phyloP scores from a whole-genome alignment of 1,140 invertebrate species.

The Drosophila azteca region DNA sequence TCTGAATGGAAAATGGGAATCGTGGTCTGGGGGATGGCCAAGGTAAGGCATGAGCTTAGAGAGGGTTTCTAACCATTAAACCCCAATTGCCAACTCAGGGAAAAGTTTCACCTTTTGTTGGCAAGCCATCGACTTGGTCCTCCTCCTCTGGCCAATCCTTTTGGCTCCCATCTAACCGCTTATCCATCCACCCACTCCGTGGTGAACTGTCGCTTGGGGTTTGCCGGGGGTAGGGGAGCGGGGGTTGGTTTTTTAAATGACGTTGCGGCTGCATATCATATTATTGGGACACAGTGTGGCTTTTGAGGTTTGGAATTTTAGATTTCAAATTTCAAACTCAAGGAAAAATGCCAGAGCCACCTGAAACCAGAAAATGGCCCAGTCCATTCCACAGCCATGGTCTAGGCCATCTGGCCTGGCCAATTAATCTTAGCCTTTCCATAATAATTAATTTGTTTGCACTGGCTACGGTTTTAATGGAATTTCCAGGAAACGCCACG shows the following conservation, averaged over 20 bases:
- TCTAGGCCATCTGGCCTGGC: too few species aligned
- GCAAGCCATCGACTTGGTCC: neutral
- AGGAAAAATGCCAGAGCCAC: slow-evolving; percentile 31
- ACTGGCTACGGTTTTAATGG: slow-evolving; percentile 20
- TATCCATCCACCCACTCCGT: neutral
- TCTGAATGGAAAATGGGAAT: neutral
- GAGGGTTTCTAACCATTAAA: slow-evolving; percentile 44
- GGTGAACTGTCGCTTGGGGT: slow-evolving; percentile 8
- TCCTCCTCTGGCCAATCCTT: neutral
- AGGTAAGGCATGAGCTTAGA: neutral
- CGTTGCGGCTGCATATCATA: slow-evolving; percentile 50
- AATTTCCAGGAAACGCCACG: slow-evolving; percentile 37
- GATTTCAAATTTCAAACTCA: slow-evolving; percentile 47
- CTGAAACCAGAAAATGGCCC: slow-evolving; percentile 7
- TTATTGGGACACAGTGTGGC: slow-evolving; percentile 50
- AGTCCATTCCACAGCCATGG: neutral
- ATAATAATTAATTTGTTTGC: slow-evolving; percentile 30
- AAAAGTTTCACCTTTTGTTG: slow-evolving; percentile 54
- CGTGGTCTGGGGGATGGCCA: slow-evolving; percentile 3
- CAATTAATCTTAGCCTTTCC: neutral
- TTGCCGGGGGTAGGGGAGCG: neutral
- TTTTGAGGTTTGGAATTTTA: slow-evolving; percentile 45
- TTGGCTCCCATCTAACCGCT: neutral
- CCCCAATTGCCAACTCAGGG: slow-evolving; percentile 47
- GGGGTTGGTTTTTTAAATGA: slow-evolving; percentile 8